phyloP scores from a whole-genome alignment of 2,113 vertebrate species.

The Carassius gibelio region DNA sequence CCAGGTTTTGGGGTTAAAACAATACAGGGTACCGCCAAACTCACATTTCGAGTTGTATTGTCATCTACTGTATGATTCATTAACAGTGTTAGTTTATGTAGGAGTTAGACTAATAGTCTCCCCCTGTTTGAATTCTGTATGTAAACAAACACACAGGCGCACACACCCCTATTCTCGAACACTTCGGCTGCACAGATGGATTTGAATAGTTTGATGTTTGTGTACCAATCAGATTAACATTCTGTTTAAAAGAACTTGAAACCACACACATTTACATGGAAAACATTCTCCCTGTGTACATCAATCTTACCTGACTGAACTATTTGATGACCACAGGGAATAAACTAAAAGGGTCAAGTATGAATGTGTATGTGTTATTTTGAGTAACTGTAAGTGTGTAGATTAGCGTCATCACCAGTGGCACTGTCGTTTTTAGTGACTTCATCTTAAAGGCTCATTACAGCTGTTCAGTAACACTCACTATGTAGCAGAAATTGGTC shows the following conservation, averaged over 20 bases:
- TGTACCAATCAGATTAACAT: neutral
- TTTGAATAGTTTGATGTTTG: constrained; percentile 11
- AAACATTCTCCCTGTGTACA: neutral
- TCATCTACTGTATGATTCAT: neutral
- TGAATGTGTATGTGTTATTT: neutral
- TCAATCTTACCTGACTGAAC: neutral
- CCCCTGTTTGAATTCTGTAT: constrained; percentile 9
- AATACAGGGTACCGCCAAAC: neutral
- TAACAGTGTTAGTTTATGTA: constrained; percentile 9
- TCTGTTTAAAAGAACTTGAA: neutral
- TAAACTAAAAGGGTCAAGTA: neutral
- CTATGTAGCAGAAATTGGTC: neutral
- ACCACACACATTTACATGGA: constrained; percentile 14
- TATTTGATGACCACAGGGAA: neutral
- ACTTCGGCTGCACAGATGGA: neutral
- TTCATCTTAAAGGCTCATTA: neutral
- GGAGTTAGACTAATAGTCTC: neutral
- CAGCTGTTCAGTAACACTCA: neutral
- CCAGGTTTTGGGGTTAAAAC: constrained; percentile 5
- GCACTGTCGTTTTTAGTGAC: neutral
- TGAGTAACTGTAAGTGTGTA: neutral
- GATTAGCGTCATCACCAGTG: neutral
- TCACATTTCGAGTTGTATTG: neutral
- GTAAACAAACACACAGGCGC: neutral
- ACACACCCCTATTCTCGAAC: neutral